Conservation (phyloP, 2,797 vertebrate species). For the Trematomus bernacchii region DNA sequence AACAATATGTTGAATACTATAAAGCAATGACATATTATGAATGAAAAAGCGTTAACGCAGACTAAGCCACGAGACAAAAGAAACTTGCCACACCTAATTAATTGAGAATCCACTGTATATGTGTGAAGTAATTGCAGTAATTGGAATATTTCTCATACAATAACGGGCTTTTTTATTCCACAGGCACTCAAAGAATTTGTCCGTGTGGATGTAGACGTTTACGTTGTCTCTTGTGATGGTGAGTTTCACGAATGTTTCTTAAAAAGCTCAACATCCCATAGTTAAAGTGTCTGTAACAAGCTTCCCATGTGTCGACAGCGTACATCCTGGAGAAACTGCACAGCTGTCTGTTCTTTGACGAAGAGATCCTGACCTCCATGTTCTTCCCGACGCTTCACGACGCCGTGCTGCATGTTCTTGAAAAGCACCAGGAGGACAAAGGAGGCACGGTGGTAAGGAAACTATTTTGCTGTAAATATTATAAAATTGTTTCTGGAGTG, state of each 20-base stretch:
- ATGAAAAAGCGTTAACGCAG: no score
- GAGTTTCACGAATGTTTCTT: constrained; percentile 65
- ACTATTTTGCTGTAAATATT: not conserved
- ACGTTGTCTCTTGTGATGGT: constrained; percentile 91
- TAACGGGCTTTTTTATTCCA: constrained; percentile 40
- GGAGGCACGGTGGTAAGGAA: constrained; percentile 27
- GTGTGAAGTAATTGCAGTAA: not conserved
- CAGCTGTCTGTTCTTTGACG: constrained; percentile 90
- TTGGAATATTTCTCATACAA: no score
- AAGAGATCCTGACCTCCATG: constrained; percentile 89
- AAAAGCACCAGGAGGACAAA: constrained; percentile 70
- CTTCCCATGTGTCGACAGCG: constrained; percentile 70
- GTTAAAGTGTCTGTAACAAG: no score
- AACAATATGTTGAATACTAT: no score
- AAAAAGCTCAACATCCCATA: no score
- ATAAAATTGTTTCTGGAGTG: not conserved
- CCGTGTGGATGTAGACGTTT: constrained; percentile 88
- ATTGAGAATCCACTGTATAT: no score
- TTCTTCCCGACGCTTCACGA: constrained; percentile 93
- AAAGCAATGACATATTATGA: no score
- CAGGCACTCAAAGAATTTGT: constrained; percentile 92
- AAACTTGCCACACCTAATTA: no score
- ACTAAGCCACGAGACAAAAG: no score
- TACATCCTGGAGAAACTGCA: constrained; percentile 89
- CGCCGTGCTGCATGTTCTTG: constrained; percentile 87